phyloP scores from a whole-genome alignment of 2,888 invertebrate species.

The Mayetiola destructor region DNA sequence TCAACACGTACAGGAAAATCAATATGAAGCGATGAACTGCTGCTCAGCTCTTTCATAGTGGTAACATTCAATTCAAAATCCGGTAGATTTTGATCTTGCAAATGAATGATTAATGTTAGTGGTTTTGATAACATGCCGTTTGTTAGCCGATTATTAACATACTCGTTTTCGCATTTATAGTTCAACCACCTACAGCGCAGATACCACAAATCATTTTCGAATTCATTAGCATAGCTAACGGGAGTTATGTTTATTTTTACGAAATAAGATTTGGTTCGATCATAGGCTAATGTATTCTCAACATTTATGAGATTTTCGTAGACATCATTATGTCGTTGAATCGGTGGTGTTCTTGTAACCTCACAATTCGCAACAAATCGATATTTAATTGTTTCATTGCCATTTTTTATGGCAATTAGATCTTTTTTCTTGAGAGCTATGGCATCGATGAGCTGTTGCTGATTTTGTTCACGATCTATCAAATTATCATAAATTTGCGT shows the following conservation, averaged over 20 bases:
- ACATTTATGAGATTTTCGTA: background rate
- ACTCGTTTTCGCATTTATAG: background rate
- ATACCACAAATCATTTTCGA: background rate
- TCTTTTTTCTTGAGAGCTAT: background rate
- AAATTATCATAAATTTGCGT: background rate
- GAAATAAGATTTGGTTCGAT: background rate
- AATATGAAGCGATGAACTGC: background rate
- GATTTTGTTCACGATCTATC: background rate
- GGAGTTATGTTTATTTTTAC: background rate
- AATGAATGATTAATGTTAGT: background rate
- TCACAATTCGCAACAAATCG: background rate
- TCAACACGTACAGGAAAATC: background rate
- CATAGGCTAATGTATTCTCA: background rate
- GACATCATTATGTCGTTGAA: background rate
- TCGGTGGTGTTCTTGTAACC: background rate
- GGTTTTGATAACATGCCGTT: background rate
- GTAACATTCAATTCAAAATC: background rate
- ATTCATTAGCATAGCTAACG: constrained; percentile 10
- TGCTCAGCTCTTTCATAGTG: background rate
- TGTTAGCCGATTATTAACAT: background rate
- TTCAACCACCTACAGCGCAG: background rate
- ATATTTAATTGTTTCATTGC: background rate
- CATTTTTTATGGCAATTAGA: background rate
- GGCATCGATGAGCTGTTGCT: background rate
- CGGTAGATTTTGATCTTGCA: background rate